phyloP scores from a whole-genome alignment of 1,140 invertebrate species.

The Drosophila erecta region DNA sequence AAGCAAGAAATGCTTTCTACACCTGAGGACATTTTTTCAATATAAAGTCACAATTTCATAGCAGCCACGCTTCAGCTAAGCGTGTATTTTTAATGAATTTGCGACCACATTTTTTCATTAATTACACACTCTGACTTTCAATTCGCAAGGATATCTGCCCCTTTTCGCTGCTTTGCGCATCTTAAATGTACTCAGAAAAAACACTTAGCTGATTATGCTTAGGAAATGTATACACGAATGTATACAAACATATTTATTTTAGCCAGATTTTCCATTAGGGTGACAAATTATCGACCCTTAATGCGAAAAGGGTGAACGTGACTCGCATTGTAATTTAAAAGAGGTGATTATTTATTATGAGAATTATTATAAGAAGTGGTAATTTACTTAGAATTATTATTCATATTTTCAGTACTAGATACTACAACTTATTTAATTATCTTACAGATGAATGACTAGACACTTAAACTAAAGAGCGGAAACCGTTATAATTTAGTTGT shows the following conservation, averaged over 20 bases:
- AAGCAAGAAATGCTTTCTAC: not conserved
- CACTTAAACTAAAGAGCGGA: too few relatives aligned
- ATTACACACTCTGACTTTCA: not conserved
- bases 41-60: not conserved
- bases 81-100: conserved; percentile 68
- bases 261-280: conserved; percentile 32
- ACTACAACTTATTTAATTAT: too few relatives aligned
- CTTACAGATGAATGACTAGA: too few relatives aligned
- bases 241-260: too few relatives aligned
- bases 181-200: conserved; percentile 20
- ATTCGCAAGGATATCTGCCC: conserved; percentile 8
- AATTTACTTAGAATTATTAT: too few relatives aligned
- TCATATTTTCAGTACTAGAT: too few relatives aligned
- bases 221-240: too few relatives aligned
- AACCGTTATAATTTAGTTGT: too few relatives aligned
- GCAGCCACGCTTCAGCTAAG: conserved; percentile 44
- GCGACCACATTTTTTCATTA: conserved; percentile 16
- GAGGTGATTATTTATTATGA: too few relatives aligned
- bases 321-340: conserved; percentile 46
- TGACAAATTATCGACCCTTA: conserved; percentile 19
- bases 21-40: not conserved
- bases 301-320: conserved; percentile 48
- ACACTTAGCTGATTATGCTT: too few relatives aligned
- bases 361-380: too few relatives aligned
- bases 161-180: conserved; percentile 11